Evolutionary conservation across 2,797 vertebrate genomes (phyloP), one percentile per base, ranked within the genome.

Genomic region (Mastacembelus armatus): DNA sequence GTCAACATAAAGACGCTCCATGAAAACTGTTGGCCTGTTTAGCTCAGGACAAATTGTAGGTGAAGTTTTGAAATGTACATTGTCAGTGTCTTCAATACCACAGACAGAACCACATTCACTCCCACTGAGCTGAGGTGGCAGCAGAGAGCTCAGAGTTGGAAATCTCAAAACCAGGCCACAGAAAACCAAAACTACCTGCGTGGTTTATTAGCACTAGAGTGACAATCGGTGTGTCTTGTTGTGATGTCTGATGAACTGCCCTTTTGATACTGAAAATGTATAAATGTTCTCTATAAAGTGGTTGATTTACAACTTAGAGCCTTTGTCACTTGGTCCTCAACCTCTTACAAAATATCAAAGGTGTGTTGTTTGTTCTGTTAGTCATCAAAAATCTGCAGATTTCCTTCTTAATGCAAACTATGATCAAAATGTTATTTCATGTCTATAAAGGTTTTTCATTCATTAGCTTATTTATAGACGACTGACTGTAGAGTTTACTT

Each of bases 311-410:
- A n/a, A n/a, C n/a, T n/a, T n/a, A n/a, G n/a, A n/a, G 50, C 21
- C 11, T 69, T 54, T 72, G 60, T 66, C 19, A 32, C 1, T 42
- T 10, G 61, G 36, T 47, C 33, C 42, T 69, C 64, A 14, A 59
- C 32, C 7, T 43, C 49, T 69, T 30, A 36, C 18, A 64, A 36
- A 45, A 54, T 57, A 52, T 66, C 27, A 55, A 63, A 60, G 43
- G 52, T 64, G 65, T 64, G 81, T 30, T 44, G 39, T 66, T 80
- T 59, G 35, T 35, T 32, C n/a, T 68, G 26, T 66, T 48, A 55
- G 29, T 60, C 24, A 66, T 38, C 15, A 45, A 50, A 36, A 42
- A 21, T 22, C 26, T 36, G 38, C 35, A 2, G 19, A 26, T 49
- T 21, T 38, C n/a, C 11, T 24, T 14, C 6, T 16, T 0, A 2